Evolutionary conservation across 1,140 invertebrate genomes (phyloP).

Genomic region (Drosophila quadrilineata): DNA sequence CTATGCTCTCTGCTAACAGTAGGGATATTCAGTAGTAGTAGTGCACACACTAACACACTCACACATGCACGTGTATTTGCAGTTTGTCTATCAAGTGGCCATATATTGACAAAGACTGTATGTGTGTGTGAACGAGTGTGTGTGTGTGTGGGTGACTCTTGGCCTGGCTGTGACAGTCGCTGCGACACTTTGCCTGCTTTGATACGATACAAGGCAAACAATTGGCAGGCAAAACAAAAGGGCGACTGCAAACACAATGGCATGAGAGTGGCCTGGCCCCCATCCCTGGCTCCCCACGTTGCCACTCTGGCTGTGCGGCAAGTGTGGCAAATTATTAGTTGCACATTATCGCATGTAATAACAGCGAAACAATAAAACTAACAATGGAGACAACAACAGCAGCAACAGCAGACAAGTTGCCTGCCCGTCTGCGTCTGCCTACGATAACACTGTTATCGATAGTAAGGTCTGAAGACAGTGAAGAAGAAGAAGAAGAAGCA

Average conservation of each 20-base stretch:
- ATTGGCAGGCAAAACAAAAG: conserved; percentile 40
- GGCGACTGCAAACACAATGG: conserved; percentile 37
- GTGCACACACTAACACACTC: too few species aligned
- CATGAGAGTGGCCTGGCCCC: neutral
- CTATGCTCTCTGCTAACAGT: too few species aligned
- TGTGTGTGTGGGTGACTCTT: conserved; percentile 9
- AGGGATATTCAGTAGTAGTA: too few species aligned
- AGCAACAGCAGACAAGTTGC: neutral
- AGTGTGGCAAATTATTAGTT: conserved; percentile 59
- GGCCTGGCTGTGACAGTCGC: conserved; percentile 44
- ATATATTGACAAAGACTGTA: conserved; percentile 43
- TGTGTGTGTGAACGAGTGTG: neutral
- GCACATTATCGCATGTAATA: conserved; percentile 27
- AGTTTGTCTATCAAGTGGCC: conserved; percentile 28
- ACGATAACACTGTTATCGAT: conserved; percentile 29
- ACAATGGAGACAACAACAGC: neutral
- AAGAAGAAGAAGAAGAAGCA: too few species aligned
- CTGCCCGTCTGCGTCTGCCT: conserved; percentile 16
- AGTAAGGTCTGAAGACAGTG: too few species aligned
- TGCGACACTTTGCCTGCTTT: conserved; percentile 73
- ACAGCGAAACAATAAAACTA: neutral
- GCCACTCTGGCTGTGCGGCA: neutral
- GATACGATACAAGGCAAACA: conserved; percentile 65
- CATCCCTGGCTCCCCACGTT: neutral
- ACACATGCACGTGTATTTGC: too few species aligned